Percentiles rank a stretch among this genome's conserved stretches.
phyloP scores from a whole-genome alignment of 2,888 invertebrate species.

The Autographa gamma region DNA sequence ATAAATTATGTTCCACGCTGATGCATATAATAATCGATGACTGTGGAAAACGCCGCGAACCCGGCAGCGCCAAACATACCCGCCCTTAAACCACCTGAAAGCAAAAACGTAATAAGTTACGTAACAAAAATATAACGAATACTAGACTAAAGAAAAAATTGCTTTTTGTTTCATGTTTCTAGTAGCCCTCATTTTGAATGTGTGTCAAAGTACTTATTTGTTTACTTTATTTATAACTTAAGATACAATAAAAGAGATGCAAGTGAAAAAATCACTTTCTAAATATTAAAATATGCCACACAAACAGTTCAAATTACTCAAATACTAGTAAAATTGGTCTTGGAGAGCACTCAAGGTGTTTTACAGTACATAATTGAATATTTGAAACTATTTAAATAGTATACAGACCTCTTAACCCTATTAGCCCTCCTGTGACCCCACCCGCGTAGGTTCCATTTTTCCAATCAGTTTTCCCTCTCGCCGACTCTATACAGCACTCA shows the following conservation, averaged over 20 bases:
- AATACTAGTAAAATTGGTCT: too few relatives aligned
- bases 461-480: constrained; percentile 98
- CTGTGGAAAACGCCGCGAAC: constrained; percentile 98
- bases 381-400: not conserved
- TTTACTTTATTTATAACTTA: too few relatives aligned
- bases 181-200: too few relatives aligned
- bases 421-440: constrained; percentile 97
- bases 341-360: too few relatives aligned
- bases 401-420: constrained; percentile 92
- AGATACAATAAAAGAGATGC: too few relatives aligned
- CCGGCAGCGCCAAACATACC: constrained; percentile 98
- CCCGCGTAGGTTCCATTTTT: constrained; percentile 98
- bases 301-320: too few relatives aligned
- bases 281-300: too few relatives aligned
- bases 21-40: constrained; percentile 98
- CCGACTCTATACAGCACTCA: constrained; percentile 98
- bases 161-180: too few relatives aligned
- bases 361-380: not conserved
- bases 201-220: too few relatives aligned
- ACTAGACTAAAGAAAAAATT: too few relatives aligned
- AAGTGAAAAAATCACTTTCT: too few relatives aligned
- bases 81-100: constrained; percentile 97
- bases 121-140: not conserved
- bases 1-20: constrained; percentile 69
- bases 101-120: not conserved